A percentile compares a stretch with the other conserved stretches of the same genome.
phyloP scores from a whole-genome alignment of 1,140 invertebrate species.

The Zaprionus inermis region DNA sequence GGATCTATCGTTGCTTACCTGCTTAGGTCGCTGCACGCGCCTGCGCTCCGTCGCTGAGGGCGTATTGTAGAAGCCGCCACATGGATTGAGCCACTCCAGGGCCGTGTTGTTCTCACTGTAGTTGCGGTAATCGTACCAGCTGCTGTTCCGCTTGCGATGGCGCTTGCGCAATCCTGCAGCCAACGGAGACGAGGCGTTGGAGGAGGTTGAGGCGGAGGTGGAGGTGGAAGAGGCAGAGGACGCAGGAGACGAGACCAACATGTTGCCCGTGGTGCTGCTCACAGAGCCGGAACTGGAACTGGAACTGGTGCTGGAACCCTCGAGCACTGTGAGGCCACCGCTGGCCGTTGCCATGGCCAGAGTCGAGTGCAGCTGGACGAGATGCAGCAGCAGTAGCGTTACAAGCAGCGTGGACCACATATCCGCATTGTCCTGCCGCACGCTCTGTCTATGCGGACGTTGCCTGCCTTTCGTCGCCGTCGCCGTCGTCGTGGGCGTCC shows the following conservation, averaged over 20 bases:
- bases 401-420: conserved; percentile 57
- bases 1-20: conserved; percentile 48
- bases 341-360: conserved; percentile 48
- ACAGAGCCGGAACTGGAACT: conserved; percentile 6
- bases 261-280: conserved; percentile 31
- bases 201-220: background rate
- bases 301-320: conserved; percentile 29
- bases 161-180: conserved; percentile 54
- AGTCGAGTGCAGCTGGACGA: conserved; percentile 36
- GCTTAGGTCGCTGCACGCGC: conserved; percentile 59
- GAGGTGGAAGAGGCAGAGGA: background rate
- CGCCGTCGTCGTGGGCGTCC: conserved; percentile 25
- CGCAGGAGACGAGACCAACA: background rate
- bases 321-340: conserved; percentile 57
- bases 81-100: conserved; percentile 78
- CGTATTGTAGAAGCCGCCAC: conserved; percentile 61
- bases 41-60: conserved; percentile 50
- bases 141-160: conserved; percentile 77
- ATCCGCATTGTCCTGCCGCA: conserved; percentile 52
- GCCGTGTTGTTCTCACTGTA: conserved; percentile 72
- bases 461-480: conserved; percentile 5
- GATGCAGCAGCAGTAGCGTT: conserved; percentile 56
- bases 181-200: background rate
- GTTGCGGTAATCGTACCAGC: conserved; percentile 73
- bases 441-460: conserved; percentile 7